Base-by-base conservation (phyloP, 23 tunicate species). In the Styela plicata region DNA sequence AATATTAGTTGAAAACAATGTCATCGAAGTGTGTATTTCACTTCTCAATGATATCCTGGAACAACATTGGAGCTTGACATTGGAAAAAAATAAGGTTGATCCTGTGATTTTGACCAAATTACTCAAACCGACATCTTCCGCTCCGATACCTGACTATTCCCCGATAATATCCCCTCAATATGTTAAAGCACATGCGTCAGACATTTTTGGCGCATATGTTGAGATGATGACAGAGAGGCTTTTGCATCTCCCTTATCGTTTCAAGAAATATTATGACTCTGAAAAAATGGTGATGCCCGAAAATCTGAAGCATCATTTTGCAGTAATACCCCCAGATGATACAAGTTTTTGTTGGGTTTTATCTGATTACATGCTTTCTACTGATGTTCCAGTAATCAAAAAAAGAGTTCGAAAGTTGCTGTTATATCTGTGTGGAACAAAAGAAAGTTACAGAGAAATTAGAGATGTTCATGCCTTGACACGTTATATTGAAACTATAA, bases 141-240 rank as follows among this genome's bases (percentile, higher is more conserved):
- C 28, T 66, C 44, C 53, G 20, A 28, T 85, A 2, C 78, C 84
- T 2, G 93, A 93, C 52, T 89, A 88, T 92, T 61, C 87, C 19
- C 98, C 98, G 1, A 84, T 93, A 33, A 80, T 93, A 24, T 64
- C 85, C 61, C 84, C 71, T 21, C 98, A 93, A 36, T 86, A 88
- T 75, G 90, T 85, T 27, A 92, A 86, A 67, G 78, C 84, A 31
- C 82, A 88, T 63, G 73, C 86, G n/a, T 89, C 89, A 24, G 89
- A 83, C 64, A 82, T 93, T 19, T 93, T 93, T 68, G 85, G 82
- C 63, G 88, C 87, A 7, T 93, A 93, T 34, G 64, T 81, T 21
- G 80, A 83, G 1, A 86, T 93, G 1, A 84, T 93, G 62, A 93
- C 98, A 19, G 98, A 93, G 81, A 85, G 85, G 85, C 82, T 88